phyloP scores from a whole-genome alignment of 2,888 invertebrate species.

The Parnassius smintheus region DNA sequence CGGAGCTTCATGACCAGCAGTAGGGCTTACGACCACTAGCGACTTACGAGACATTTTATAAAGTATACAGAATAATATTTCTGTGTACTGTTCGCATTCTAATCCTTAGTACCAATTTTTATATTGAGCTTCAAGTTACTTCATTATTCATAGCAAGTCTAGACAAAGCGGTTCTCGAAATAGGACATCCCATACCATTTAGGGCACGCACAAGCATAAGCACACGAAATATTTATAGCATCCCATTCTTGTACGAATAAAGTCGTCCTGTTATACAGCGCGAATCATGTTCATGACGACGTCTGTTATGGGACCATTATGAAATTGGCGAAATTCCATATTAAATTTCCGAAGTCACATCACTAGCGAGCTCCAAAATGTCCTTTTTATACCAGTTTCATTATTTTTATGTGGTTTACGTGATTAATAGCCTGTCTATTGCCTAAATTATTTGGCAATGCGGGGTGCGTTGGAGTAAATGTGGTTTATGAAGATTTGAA shows the following conservation, averaged over 20 bases:
- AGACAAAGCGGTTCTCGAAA: slow-evolving; percentile 21
- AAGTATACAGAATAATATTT: too few species aligned
- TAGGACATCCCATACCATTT: slow-evolving; percentile 26
- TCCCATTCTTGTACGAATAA: slow-evolving; percentile 27
- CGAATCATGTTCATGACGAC: slow-evolving; percentile 36
- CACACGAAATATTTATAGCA: too few species aligned
- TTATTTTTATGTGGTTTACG: slow-evolving; percentile 4
- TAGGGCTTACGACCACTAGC: too few species aligned
- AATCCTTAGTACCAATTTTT: slow-evolving; percentile 11
- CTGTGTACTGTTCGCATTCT: background rate
- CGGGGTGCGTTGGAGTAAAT: too few species aligned
- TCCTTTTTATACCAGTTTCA: slow-evolving; percentile 6
- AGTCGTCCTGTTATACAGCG: slow-evolving; percentile 20
- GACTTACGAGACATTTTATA: too few species aligned
- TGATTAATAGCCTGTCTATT: background rate
- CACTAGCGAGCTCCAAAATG: slow-evolving; percentile 1
- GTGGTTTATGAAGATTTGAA: too few species aligned
- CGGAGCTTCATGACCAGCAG: too few species aligned
- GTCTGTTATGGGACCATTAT: slow-evolving; percentile 53
- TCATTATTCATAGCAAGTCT: slow-evolving; percentile 27
- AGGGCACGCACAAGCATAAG: slow-evolving; percentile 20
- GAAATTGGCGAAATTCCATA: slow-evolving; percentile 59
- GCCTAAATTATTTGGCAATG: too few species aligned
- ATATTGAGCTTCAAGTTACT: slow-evolving; percentile 16
- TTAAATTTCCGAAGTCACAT: slow-evolving; percentile 20